Evolutionary conservation across 2,113 vertebrate species (phyloP), one percentile per base, ranked within the genome.

Genomic region (Mustela nigripes): DNA sequence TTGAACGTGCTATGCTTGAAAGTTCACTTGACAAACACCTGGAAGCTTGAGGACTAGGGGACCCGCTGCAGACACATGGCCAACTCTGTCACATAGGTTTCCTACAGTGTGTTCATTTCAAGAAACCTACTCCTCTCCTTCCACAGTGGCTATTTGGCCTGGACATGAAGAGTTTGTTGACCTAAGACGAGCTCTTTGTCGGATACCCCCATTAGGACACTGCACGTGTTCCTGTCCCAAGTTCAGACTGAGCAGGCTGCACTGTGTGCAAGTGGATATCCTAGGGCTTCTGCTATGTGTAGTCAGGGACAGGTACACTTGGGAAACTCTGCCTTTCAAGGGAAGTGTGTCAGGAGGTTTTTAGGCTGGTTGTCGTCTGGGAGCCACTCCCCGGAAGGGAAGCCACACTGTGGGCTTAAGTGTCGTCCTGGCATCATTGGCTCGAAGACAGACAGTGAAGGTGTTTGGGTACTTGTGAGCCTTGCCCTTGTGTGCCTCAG

Each of bases 191-290:
- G 24, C 18, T 16, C 73, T 48, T 42, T 8, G 31, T 28, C 9
- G 1, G 9, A 1, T 50, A 0, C 9, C 39, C 58, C 81, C 1
- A 0, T 6, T 1, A 31, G 60, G 16, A 19, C 4, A 0, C 2
- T 7, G 4, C 60, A 1, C 4, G 10, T 8, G 7, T 5, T 58
- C 31, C 42, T 24, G 0, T 21, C 63, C 73, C 21, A 16, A 10
- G 31, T 26, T 28, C 74, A 50, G 24, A 18, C 5, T 1, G 18
- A 8, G 24, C 19, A 0, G 5, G 5, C 39, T 5, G 0, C 14
- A 28, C 39, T 42, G 4, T 0, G 5, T 7, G 26, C 0, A 0
- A 0, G 1, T 14, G 1, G 6, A 4, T 4, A 0, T 4, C 26
- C 7, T 63, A 24, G 45, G 78, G 39, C n/a, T 11, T 24, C 2